Conservation (phyloP, 2,113 vertebrate genomes). For the Sigmodon hispidus region DNA sequence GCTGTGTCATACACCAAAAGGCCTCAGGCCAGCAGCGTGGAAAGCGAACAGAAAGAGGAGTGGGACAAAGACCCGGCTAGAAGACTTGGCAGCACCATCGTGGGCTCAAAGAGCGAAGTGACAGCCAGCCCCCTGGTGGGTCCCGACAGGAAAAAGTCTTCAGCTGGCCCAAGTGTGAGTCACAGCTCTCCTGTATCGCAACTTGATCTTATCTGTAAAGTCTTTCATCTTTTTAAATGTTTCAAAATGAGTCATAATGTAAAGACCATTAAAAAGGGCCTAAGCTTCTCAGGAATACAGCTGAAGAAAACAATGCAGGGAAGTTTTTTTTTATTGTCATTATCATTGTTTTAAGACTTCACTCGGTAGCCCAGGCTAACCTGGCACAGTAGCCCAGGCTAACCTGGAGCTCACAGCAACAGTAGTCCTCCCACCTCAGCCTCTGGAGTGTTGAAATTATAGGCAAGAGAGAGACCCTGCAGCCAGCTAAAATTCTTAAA, state of each 20-base stretch:
- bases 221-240: not conserved
- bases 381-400: not conserved
- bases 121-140: slow-evolving; percentile 93
- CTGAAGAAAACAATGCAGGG: not conserved
- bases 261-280: not conserved
- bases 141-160: slow-evolving; percentile 94
- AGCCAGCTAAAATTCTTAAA: not conserved
- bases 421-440: not conserved
- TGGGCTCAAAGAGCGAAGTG: slow-evolving; percentile 94
- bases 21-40: slow-evolving; percentile 95
- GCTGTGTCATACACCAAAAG: slow-evolving; percentile 96
- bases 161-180: slow-evolving; percentile 93
- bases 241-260: not conserved
- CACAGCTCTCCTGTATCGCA: not conserved
- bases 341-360: not conserved
- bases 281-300: not conserved
- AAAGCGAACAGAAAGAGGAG: slow-evolving; percentile 96
- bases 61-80: slow-evolving; percentile 92
- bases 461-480: too few species aligned
- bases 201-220: not conserved
- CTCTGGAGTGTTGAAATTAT: not conserved
- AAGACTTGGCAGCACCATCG: slow-evolving; percentile 90
- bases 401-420: not conserved
- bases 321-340: not conserved
- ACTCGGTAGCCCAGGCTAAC: not conserved